These are phyloP conservation scores for Ochotona curzoniae DNA, from an alignment of 2,113 vertebrate species.

Conservation along the genomic window DNA sequence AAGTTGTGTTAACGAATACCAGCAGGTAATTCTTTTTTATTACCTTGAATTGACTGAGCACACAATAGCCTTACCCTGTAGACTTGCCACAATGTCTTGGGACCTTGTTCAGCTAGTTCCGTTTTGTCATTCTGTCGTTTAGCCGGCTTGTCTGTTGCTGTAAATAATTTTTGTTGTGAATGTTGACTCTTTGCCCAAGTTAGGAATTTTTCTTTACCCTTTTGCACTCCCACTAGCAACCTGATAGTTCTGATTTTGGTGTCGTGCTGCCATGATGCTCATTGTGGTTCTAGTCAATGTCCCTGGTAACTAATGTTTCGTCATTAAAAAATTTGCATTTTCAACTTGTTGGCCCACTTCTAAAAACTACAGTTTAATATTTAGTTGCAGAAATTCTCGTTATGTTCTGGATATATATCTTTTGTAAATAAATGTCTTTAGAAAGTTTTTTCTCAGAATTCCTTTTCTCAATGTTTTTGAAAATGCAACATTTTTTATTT, in stretches of 20 bases:
- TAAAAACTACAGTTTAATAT: no score
- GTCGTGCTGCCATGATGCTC: neutral
- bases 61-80: neutral
- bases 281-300: no score
- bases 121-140: neutral
- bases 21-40: constrained; percentile 91
- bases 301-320: no score
- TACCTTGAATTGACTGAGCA: constrained; percentile 7
- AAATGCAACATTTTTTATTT: no score
- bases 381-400: no score
- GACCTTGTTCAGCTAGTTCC: constrained; percentile 1
- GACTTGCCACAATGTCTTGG: neutral
- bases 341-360: no score
- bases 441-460: no score
- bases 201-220: neutral
- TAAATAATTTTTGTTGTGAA: neutral
- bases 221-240: neutral
- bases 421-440: no score
- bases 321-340: no score
- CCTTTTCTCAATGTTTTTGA: no score
- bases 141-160: neutral
- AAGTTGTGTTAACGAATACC: constrained; percentile 94
- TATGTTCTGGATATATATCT: no score
- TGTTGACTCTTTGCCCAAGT: neutral
- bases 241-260: neutral